A percentile compares a stretch with the other conserved stretches of the same genome.
phyloP scores from a whole-genome alignment of 2,797 vertebrate genomes.

The Sebastes melanostomus region DNA sequence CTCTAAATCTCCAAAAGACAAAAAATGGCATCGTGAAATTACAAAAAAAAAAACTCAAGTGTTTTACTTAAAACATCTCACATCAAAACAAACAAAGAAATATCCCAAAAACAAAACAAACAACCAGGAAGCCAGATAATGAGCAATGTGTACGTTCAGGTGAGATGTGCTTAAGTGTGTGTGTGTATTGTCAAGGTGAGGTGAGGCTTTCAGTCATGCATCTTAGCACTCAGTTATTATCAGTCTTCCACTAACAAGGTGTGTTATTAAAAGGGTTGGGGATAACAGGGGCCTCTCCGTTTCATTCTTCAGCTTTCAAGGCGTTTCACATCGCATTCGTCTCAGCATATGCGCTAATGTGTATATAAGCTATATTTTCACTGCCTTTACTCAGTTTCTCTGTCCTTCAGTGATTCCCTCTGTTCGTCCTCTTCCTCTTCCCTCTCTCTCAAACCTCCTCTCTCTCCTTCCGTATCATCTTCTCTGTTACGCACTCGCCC shows the following conservation, averaged over 20 bases:
- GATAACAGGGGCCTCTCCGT: not conserved
- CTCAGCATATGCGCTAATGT: not conserved
- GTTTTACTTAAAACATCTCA: not conserved
- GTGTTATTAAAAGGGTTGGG: slow-evolving; percentile 31
- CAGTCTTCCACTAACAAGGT: slow-evolving; percentile 18
- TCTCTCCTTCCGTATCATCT: slow-evolving; percentile 4
- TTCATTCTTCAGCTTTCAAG: slow-evolving; percentile 28
- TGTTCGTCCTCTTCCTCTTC: not conserved
- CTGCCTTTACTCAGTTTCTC: not conserved
- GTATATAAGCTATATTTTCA: not conserved
- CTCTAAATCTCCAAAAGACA: not conserved
- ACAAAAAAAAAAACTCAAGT: not conserved
- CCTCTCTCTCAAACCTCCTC: not conserved
- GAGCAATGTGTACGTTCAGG: not conserved
- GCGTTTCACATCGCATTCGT: slow-evolving; percentile 12
- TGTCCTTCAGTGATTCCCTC: not conserved
- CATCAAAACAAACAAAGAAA: slow-evolving; percentile 25
- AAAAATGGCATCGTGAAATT: not conserved
- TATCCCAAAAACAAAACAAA: slow-evolving; percentile 18
- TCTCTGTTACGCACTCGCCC: not conserved
- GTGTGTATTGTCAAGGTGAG: not conserved
- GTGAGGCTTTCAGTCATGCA: slow-evolving; percentile 17
- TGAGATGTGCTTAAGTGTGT: not conserved
- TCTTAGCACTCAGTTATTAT: slow-evolving; percentile 21
- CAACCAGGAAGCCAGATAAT: slow-evolving; percentile 19